These are phyloP conservation scores for Monomorium pharaonis DNA, from an alignment of 1,140 invertebrate species.

Conservation along the genomic window DNA sequence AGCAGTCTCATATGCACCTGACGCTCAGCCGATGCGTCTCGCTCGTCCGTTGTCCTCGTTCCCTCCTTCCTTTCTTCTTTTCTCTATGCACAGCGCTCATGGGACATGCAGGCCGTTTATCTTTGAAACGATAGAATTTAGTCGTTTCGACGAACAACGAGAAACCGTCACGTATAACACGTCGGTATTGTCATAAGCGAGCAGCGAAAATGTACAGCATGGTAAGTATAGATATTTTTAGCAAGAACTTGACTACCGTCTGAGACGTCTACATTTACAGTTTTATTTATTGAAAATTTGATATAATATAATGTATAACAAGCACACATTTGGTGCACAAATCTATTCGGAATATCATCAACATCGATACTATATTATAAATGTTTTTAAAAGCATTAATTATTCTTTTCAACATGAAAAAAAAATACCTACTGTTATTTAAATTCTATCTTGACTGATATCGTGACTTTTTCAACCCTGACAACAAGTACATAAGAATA, in stretches of 20 bases:
- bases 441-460: not conserved
- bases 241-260: not conserved
- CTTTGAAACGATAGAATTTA: conserved; percentile 51
- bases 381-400: not conserved
- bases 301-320: not conserved
- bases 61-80: conserved; percentile 17
- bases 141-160: conserved; percentile 43
- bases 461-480: not conserved
- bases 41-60: not conserved
- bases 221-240: not conserved
- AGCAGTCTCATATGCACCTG: not conserved
- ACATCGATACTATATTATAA: not conserved
- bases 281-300: conserved; percentile 17
- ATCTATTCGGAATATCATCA: not conserved
- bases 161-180: conserved; percentile 60
- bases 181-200: conserved; percentile 19
- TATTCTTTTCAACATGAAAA: not conserved
- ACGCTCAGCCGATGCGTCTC: not conserved
- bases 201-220: not conserved
- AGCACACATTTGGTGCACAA: not conserved
- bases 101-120: conserved; percentile 55
- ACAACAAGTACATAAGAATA: not conserved
- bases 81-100: not conserved
- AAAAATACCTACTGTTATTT: not conserved
- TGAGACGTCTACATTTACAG: not conserved